These are phyloP conservation scores for Macrobrachium rosenbergii DNA, from an alignment of 1,140 invertebrate genomes.

Conservation along the genomic window DNA sequence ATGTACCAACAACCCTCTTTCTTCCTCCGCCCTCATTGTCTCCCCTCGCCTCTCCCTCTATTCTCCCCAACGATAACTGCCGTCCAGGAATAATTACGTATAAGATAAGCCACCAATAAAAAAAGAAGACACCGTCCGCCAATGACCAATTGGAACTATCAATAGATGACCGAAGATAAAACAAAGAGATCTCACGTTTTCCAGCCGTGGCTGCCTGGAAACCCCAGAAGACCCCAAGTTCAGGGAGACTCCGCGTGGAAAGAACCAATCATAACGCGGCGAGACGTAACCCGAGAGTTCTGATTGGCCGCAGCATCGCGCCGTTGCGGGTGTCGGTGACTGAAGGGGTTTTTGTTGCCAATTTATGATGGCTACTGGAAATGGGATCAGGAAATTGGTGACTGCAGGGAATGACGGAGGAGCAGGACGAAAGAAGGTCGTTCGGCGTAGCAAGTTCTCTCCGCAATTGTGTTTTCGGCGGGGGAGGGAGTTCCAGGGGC, in stretches of 20 bases:
- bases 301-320: slow-evolving; percentile 24
- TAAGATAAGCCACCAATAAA: slow-evolving; percentile 10
- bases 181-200: slow-evolving; percentile 28
- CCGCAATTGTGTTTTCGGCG: background rate
- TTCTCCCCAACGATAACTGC: background rate
- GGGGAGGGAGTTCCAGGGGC: too few species aligned
- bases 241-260: background rate
- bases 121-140: slow-evolving; percentile 32
- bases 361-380: slow-evolving; percentile 40
- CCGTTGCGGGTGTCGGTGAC: background rate
- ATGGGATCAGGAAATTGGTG: slow-evolving; percentile 44
- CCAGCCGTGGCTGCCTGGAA: background rate
- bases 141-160: slow-evolving; percentile 45
- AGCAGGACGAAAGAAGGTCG: background rate
- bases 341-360: slow-evolving; percentile 15
- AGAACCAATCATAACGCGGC: slow-evolving; percentile 29
- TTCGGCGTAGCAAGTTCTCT: background rate
- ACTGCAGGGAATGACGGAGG: slow-evolving; percentile 12
- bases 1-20: background rate
- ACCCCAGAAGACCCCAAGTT: background rate
- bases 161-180: slow-evolving; percentile 42
- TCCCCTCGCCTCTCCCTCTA: background rate
- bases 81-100: slow-evolving; percentile 38
- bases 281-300: slow-evolving; percentile 7
- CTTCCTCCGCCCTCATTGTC: background rate